Evolutionary conservation across 2,797 vertebrate species (phyloP), one percentile per base, ranked within the genome.

Genomic region (Anas capensis): DNA sequence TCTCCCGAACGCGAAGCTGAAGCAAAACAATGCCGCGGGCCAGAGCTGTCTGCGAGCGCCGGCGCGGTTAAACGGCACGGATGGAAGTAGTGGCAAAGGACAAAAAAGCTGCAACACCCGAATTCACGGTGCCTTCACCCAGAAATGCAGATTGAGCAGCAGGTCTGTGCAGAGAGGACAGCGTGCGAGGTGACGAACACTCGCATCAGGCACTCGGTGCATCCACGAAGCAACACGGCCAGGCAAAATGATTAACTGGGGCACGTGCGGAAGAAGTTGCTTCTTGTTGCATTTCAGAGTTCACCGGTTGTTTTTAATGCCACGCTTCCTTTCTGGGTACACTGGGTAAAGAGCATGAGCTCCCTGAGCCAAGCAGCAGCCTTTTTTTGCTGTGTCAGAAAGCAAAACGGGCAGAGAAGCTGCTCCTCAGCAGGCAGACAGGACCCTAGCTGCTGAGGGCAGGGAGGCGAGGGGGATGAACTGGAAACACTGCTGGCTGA

Each of bases 21-120:
- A 76, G 21, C 61, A 62, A 38, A 57, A 64, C 19, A 38, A 0
- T 10, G 51, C 19, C 58, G 68, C 0, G 0, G n/a, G 54, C n/a
- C 51, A 62, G 19, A 54, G 46, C 5, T 65, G 57, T 29, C 72
- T 27, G 26, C 24, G 51, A 80, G n/a, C 5, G 33, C 48, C 36
- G 13, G 15, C 61, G 11, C 8, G 13, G 29, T 86, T 83, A 48
- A 86, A 61, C 18, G 72, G 72, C 71, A n/a, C 3, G 48, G 42
- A 60, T 6, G 34, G n/a, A 86, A 91, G 36, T 3, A 42, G 31
- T 5, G 34, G 13, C 23, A 44, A 44, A 44, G 42, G 17, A 44
- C 42, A 44, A 44, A 71, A 69, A 87, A 79, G 46, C 0, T 66
- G 38, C 36, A 79, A 33, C 19, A 40, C 24, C 24, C 44, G 33